These are phyloP conservation scores for Drosophila neocordata DNA, from an alignment of 1,140 invertebrate species.

Conservation along the genomic window DNA sequence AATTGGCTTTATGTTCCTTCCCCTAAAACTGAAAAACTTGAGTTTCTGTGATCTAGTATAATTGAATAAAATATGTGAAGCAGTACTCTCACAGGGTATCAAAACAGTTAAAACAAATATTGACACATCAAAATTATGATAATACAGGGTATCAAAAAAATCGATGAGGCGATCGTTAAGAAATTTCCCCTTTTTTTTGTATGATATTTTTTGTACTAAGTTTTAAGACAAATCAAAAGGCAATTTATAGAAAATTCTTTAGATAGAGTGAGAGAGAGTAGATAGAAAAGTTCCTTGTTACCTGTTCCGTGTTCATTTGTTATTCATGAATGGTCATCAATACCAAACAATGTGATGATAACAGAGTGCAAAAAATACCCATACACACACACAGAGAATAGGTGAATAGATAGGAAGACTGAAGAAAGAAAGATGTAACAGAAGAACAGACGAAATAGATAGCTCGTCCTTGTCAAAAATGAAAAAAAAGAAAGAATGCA, in stretches of 20 bases:
- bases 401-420: constrained; percentile 6
- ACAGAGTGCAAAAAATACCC: constrained; percentile 31
- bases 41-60: no score
- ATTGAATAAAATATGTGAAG: no score
- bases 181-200: no score
- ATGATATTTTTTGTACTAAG: not conserved
- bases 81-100: no score
- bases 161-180: no score
- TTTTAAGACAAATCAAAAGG: constrained; percentile 59
- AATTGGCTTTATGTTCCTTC: no score
- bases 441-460: constrained; percentile 33
- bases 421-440: constrained; percentile 12
- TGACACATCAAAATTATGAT: no score
- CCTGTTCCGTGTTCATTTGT: constrained; percentile 72
- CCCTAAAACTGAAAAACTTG: no score
- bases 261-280: constrained; percentile 11
- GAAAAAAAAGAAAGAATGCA: constrained; percentile 10
- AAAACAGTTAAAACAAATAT: no score
- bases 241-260: constrained; percentile 59
- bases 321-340: constrained; percentile 78
- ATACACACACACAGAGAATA: constrained; percentile 26
- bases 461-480: constrained; percentile 54
- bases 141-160: no score
- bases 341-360: constrained; percentile 75
- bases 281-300: constrained; percentile 6